These are phyloP conservation scores for Pterostichus niger DNA, from an alignment of 2,888 invertebrate genomes.

Conservation along the genomic window DNA sequence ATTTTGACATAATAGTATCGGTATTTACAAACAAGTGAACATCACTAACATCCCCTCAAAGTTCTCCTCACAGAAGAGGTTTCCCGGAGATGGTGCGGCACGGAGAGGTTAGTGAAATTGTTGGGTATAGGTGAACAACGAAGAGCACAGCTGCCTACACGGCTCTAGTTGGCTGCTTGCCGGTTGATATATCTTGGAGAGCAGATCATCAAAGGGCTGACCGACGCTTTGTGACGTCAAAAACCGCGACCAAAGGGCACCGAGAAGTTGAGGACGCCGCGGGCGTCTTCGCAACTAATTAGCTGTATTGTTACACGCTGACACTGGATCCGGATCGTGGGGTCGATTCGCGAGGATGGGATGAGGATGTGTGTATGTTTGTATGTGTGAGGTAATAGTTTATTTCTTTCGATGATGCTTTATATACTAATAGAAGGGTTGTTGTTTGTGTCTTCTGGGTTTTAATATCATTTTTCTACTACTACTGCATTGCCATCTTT, in stretches of 20 bases:
- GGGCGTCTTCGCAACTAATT: conserved; percentile 66
- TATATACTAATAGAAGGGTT: too few relatives aligned
- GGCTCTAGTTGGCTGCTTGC: conserved; percentile 6
- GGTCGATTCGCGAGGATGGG: not conserved
- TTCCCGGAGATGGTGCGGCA: not conserved
- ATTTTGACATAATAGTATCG: not conserved
- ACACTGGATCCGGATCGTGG: conserved; percentile 5
- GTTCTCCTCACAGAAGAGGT: not conserved
- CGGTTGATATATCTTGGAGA: conserved; percentile 50
- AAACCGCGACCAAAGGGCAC: conserved; percentile 62
- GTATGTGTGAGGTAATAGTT: not conserved
- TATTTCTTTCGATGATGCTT: too few relatives aligned
- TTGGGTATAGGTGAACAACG: conserved; percentile 7
- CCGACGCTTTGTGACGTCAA: conserved; percentile 66
- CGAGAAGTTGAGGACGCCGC: conserved; percentile 57
- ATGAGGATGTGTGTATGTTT: not conserved
- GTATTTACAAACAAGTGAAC: conserved; percentile 29
- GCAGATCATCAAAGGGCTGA: conserved; percentile 65
- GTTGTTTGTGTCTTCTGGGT: too few relatives aligned
- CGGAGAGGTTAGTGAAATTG: conserved; percentile 13
- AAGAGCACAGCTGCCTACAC: not conserved
- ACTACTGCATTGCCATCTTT: too few relatives aligned
- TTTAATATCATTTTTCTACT: too few relatives aligned
- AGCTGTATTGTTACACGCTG: conserved; percentile 61
- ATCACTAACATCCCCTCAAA: conserved; percentile 5